phyloP scores from a whole-genome alignment of 2,888 invertebrate genomes.

The Cataglyphis albicans region DNA sequence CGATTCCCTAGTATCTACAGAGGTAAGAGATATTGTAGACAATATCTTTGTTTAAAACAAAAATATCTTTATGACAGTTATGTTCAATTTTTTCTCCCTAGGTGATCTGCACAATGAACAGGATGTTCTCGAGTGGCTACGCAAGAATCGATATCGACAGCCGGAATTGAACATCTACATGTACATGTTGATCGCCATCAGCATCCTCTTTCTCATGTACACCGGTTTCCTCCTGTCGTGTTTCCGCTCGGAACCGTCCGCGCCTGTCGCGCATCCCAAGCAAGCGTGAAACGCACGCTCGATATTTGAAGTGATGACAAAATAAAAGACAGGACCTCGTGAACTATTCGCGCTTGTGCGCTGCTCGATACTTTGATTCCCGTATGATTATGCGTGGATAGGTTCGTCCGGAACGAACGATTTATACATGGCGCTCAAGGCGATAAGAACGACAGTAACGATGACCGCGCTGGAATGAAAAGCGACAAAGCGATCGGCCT shows the following conservation, averaged over 20 bases:
- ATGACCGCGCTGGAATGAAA: constrained; percentile 37
- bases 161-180: constrained; percentile 97
- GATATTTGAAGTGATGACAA: constrained; percentile 33
- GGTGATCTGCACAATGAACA: constrained; percentile 94
- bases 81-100: constrained; percentile 81
- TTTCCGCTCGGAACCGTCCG: constrained; percentile 91
- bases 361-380: constrained; percentile 64
- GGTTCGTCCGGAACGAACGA: constrained; percentile 71
- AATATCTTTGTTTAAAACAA: not conserved
- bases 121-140: constrained; percentile 96
- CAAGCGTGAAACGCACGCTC: constrained; percentile 87
- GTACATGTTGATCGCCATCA: constrained; percentile 95
- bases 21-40: constrained; percentile 87
- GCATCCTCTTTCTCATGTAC: constrained; percentile 94
- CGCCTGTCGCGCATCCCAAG: constrained; percentile 89
- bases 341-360: constrained; percentile 59
- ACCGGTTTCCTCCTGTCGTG: constrained; percentile 96
- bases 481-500: not conserved
- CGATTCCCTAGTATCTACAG: constrained; percentile 97
- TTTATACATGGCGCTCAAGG: constrained; percentile 35
- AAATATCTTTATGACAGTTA: not conserved
- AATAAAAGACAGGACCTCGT: constrained; percentile 48
- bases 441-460: constrained; percentile 46
- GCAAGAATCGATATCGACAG: constrained; percentile 96
- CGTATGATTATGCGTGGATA: constrained; percentile 50